Base-by-base conservation (phyloP, 2,113 vertebrate species). In the Cacatua alba region DNA sequence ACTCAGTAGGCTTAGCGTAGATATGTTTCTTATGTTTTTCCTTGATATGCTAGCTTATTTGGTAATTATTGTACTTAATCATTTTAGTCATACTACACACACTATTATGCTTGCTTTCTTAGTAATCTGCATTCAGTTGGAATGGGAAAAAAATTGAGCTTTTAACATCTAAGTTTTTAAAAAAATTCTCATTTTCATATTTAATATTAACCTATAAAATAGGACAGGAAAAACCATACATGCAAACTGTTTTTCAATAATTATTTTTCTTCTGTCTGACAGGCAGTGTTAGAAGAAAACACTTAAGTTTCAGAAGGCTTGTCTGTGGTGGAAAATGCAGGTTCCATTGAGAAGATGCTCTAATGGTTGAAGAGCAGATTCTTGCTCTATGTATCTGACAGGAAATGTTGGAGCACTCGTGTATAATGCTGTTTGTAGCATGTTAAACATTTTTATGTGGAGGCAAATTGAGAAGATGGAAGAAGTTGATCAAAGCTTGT, bases 241-340 rank as follows among this genome's bases (percentile, higher is more conserved):
- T 10, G 6, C 37, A 18, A 41, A 57, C 10, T 12, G 4, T 17
- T 92, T 79, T 71, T 68, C 52, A 76, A 3, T 37, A 53, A 78
- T 59, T 49, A 33, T 60, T 90, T 85, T 81, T 71, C 19, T 81
- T 90, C 79, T 86, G 12, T 93, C 76, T 94, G 55, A 92, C 86
- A 97, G 93, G 90, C 63, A 93, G 82, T 37, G 52, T 85, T 93
- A 91, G 86, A 95, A 95, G 94, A 91, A 85, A 86, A 85, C 24
- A 39, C 43, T 21, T 43, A 37, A 41, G 6, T 70, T 87, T 65
- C 55, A 48, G 87, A 68, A 92, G 39, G 16, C 31, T 46, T 78
- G 55, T 59, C 52, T 75, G 52, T 64, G 35, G 29, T 71, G 80
- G 49, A 77, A 89, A 91, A 72, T 13, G 29, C 59, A 77, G 59